Base-by-base conservation (phyloP, 2,888 invertebrate species). In the Slavum lentiscoides region DNA sequence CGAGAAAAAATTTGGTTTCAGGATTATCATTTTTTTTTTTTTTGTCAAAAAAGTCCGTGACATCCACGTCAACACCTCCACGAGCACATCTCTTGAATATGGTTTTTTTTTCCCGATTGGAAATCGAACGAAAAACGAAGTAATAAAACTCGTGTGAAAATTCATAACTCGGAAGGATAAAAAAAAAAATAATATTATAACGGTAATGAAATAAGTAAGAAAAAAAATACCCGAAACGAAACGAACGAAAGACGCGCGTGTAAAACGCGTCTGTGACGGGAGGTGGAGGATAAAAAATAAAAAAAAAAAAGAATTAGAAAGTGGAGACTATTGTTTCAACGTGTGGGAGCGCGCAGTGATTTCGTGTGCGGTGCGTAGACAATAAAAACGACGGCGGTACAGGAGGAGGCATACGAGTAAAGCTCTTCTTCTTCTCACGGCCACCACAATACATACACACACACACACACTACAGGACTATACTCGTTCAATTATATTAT, bases 371-470 rank as follows among this genome's bases (percentile, higher is more conserved):
- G 49, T 59, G 11, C 17, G 19, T n/a, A n/a, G 62, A 80, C 55
- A 80, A 80, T 64, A 72, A 64, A 67, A 59, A 70, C 70, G 68
- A 49, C 17, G 43, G 21, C 11, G n/a, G 19, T 0, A 30, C 30
- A 30, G 30, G 4, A 30, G 30, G 53, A 23, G 19, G 37, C 17
- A 39, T 8, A 37, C n/a, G 55, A 70, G 70, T 70, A 80, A 80
- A 80, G 77, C 53, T 80, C 30, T 30, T 30, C 55, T 62, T 77
- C 69, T 77, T 77, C 77, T 80, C 77, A 80, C 70, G 77, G 69
- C 55, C 53, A 58, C 8, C 30, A 30, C n/a, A 69, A n/a, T 6
- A 15, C 17, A 19, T 55, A 19, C 13, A 23, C 5, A 13, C 17
- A 23, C 30, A 30, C 4, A 15, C n/a, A n/a, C n/a, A n/a, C n/a